Evolutionary conservation across 2,888 invertebrate species (phyloP), one percentile per base, ranked within the genome.

Genomic region (Melipona bicolor): DNA sequence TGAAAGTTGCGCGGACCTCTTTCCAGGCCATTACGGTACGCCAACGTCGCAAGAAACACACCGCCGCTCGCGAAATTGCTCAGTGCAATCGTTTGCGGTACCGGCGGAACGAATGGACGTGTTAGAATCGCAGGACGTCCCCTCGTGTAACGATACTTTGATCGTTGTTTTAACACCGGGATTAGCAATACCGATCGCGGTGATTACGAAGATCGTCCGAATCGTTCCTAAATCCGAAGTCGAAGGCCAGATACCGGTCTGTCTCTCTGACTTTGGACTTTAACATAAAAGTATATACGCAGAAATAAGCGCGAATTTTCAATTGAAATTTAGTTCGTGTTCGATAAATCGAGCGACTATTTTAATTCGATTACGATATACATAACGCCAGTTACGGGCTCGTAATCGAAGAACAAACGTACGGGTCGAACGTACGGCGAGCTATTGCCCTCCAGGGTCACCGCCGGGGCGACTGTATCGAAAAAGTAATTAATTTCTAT

Each of bases 1-100:
- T 81, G 81, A 81, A 81, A 81, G 81, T 80, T 79, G 56, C 81
- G 61, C 50, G 68, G 62, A n/a, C 72, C 79, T 43, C 52, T 79
- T 79, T 79, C 81, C 81, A 64, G 15, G 27, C 69, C 81, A 81
- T 79, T 81, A 80, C 73, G 64, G 80, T 19, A 54, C 43, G 17
- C 65, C 54, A 24, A 24, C n/a, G 13, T 24, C 74, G 74, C 74
- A 75, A 75, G 81, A 81, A 79, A 50, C 52, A 24, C 67, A 59
- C 54, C 43, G 13, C 36, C 24, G 74, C 27, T 65, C 24, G 49
- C 72, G 81, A 69, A 68, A 73, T 62, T 61, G 64, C 80, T 56
- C 17, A 6, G 36, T 43, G 54, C 54, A 67, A 75, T 75, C 74
- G 74, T 75, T 75, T 75, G 74, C 54, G 74, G 74, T 65, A 43